Conservation (phyloP, 2,888 invertebrate genomes). For the Drosophila neonasuta region DNA sequence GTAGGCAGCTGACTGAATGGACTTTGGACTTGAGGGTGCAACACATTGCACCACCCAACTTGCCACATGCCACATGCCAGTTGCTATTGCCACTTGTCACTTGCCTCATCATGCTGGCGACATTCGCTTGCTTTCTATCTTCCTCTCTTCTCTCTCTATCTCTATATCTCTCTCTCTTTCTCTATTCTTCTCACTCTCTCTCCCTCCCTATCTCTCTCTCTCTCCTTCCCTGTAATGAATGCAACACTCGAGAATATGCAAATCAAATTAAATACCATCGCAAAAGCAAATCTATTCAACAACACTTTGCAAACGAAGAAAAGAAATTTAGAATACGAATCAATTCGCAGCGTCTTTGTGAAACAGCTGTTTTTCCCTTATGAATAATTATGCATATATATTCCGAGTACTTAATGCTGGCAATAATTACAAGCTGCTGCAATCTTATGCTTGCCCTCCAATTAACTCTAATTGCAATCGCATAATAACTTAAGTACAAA, state of each 20-base stretch:
- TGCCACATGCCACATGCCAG: not conserved
- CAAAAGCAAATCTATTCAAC: not conserved
- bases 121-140: not conserved
- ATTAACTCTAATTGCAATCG: not conserved
- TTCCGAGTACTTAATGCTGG: not conserved
- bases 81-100: not conserved
- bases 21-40: constrained; percentile 33
- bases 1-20: constrained; percentile 59
- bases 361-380: not conserved
- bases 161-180: no score
- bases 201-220: no score
- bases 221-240: not conserved
- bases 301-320: not conserved
- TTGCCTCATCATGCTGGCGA: not conserved
- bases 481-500: not conserved
- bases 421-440: not conserved
- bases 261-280: constrained; percentile 4
- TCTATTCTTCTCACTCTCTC: no score
- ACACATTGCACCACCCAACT: not conserved
- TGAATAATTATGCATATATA: not conserved
- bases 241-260: constrained; percentile 15
- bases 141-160: no score
- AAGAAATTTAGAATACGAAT: not conserved
- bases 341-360: not conserved
- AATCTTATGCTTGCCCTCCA: not conserved